These are phyloP conservation scores for Patiria miniata DNA, from an alignment of 35 echinoderm and acorn worm species.

Conservation along the genomic window DNA sequence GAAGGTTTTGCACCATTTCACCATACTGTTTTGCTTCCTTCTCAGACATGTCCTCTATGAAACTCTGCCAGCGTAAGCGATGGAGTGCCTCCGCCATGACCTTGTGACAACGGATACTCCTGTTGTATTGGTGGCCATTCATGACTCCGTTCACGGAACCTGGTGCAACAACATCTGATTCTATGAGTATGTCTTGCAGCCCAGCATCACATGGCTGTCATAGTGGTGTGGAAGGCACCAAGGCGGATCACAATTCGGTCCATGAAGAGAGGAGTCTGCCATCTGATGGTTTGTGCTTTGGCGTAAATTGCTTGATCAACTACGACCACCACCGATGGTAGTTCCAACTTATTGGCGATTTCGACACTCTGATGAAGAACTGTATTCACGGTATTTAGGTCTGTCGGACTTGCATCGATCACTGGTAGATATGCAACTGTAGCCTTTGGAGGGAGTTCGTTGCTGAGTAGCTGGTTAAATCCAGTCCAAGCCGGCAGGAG, in stretches of 20 bases:
- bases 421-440: slow-evolving; percentile 23
- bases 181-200: slow-evolving; percentile 77
- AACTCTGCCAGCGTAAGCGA: slow-evolving; percentile 45
- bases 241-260: slow-evolving; percentile 71
- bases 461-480: slow-evolving; percentile 4
- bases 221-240: slow-evolving; percentile 87
- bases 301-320: slow-evolving; percentile 68
- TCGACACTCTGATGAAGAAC: slow-evolving; percentile 61
- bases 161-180: slow-evolving; percentile 64
- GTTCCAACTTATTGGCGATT: slow-evolving; percentile 48
- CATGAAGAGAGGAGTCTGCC: slow-evolving; percentile 70
- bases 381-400: slow-evolving; percentile 67
- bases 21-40: background rate
- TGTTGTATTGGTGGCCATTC: slow-evolving; percentile 81
- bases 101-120: slow-evolving; percentile 71
- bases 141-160: slow-evolving; percentile 75
- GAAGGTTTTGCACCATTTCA: slow-evolving; percentile 24
- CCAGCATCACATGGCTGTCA: slow-evolving; percentile 82
- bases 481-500: slow-evolving; percentile 27
- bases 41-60: slow-evolving; percentile 37
- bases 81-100: slow-evolving; percentile 60
- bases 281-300: slow-evolving; percentile 72
- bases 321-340: slow-evolving; percentile 53
- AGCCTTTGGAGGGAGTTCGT: slow-evolving; percentile 12
- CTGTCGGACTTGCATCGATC: slow-evolving; percentile 52